Evolutionary conservation across 1,140 invertebrate species (phyloP).

Genomic region (Adoxophyes honmai): DNA sequence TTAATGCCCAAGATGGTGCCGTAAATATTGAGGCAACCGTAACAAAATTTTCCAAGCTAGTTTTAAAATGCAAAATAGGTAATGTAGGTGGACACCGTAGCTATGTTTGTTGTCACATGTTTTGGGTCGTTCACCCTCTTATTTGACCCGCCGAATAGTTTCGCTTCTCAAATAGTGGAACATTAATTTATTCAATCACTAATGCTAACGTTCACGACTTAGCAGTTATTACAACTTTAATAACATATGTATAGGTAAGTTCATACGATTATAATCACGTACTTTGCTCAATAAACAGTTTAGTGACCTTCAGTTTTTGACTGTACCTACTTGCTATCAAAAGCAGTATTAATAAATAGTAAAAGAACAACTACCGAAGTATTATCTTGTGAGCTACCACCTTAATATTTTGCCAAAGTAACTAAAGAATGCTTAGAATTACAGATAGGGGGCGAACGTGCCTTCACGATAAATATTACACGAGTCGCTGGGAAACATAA

Average conservation of each 20-base stretch:
- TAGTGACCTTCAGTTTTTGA: neutral
- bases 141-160: slow-evolving; percentile 14
- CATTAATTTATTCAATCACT: slow-evolving; percentile 22
- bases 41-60: slow-evolving; percentile 10
- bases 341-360: too few species aligned
- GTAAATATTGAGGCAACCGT: slow-evolving; percentile 6
- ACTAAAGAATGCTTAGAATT: too few species aligned
- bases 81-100: slow-evolving; percentile 35
- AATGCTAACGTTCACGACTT: neutral
- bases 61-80: slow-evolving; percentile 35
- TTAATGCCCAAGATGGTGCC: slow-evolving; percentile 8
- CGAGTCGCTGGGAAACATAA: neutral
- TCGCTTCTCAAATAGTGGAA: slow-evolving; percentile 17
- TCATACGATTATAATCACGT: too few species aligned
- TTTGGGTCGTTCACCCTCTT: slow-evolving; percentile 41
- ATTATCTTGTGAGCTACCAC: too few species aligned
- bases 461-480: neutral
- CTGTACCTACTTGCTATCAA: too few species aligned
- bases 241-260: too few species aligned
- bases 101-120: slow-evolving; percentile 26
- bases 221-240: neutral
- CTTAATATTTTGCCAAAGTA: too few species aligned
- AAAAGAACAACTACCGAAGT: too few species aligned
- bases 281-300: neutral
- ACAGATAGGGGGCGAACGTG: neutral